These are phyloP conservation scores for Rhabdophis nuchalis DNA, from an alignment of 2,797 vertebrate species.

Conservation along the genomic window DNA sequence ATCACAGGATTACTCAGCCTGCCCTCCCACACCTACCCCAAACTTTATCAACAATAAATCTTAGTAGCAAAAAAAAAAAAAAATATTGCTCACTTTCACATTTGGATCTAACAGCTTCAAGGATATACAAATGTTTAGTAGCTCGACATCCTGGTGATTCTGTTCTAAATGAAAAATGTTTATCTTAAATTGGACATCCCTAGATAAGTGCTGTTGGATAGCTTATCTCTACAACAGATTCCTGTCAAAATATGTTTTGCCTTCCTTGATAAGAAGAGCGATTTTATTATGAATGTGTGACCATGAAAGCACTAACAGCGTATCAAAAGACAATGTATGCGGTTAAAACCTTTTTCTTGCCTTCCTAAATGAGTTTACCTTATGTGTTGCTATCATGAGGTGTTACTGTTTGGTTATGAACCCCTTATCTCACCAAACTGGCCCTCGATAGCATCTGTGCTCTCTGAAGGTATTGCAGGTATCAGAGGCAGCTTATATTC, in stretches of 20 bases:
- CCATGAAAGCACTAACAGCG: constrained; percentile 1
- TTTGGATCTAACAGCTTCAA: not conserved
- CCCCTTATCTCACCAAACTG: not conserved
- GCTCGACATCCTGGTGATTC: not conserved
- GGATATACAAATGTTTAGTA: not conserved
- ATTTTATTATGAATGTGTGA: constrained; percentile 15
- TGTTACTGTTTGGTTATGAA: constrained; percentile 1
- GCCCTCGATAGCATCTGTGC: not conserved
- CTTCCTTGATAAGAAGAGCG: constrained; percentile 4
- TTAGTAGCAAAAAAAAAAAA: not conserved
- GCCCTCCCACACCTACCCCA: not conserved
- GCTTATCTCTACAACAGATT: constrained; percentile 15
- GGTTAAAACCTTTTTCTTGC: constrained; percentile 3
- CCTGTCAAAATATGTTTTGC: constrained; percentile 25
- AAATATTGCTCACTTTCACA: not conserved
- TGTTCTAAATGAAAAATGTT: constrained; percentile 4
- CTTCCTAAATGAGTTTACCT: not conserved
- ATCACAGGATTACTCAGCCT: not conserved
- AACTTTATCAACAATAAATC: not conserved
- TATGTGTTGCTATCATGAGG: not conserved
- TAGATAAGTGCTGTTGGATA: not conserved
- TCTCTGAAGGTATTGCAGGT: not conserved
- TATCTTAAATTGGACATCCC: constrained; percentile 6
- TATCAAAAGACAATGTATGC: constrained; percentile 15
- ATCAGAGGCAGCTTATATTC: not conserved